Evolutionary conservation across 2,888 invertebrate genomes (phyloP).

Genomic region (Mythimna vitellina): DNA sequence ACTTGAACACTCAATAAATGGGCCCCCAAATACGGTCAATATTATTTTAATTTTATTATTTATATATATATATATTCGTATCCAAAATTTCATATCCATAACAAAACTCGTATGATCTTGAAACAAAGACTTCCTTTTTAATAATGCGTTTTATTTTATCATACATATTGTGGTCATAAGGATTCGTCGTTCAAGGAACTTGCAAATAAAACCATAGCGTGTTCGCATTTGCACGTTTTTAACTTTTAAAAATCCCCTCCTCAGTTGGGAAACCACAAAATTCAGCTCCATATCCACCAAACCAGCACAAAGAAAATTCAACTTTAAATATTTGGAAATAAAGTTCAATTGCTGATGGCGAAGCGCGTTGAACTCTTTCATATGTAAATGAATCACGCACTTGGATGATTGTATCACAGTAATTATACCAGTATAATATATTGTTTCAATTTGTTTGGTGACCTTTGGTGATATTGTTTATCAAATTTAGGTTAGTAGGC

Average conservation of each 20-base stretch:
- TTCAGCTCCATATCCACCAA: background rate
- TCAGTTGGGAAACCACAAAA: conserved; percentile 36
- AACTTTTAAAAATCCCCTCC: conserved; percentile 29
- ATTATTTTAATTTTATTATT: too few species aligned
- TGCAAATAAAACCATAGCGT: conserved; percentile 18
- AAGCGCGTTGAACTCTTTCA: conserved; percentile 73
- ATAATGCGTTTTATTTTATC: conserved; percentile 1
- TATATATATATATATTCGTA: too few species aligned
- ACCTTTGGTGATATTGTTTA: background rate
- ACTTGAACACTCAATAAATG: too few species aligned
- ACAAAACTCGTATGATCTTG: background rate
- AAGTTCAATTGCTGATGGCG: background rate
- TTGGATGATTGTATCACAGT: conserved; percentile 12
- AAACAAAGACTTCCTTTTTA: background rate
- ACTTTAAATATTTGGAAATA: conserved; percentile 13
- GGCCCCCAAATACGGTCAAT: too few species aligned
- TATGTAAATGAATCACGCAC: conserved; percentile 61
- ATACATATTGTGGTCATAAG: conserved; percentile 15
- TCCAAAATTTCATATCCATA: too few species aligned
- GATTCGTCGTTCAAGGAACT: conserved; percentile 36
- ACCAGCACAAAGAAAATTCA: conserved; percentile 25
- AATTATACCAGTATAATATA: conserved; percentile 4
- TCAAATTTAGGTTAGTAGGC: conserved; percentile 4
- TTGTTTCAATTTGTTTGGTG: conserved; percentile 17
- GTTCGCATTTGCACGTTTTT: conserved; percentile 13